Percentiles rank a stretch among this genome's conserved stretches.
Conservation (phyloP, 1,140 invertebrate species). For the Dendrolimus punctatus region DNA sequence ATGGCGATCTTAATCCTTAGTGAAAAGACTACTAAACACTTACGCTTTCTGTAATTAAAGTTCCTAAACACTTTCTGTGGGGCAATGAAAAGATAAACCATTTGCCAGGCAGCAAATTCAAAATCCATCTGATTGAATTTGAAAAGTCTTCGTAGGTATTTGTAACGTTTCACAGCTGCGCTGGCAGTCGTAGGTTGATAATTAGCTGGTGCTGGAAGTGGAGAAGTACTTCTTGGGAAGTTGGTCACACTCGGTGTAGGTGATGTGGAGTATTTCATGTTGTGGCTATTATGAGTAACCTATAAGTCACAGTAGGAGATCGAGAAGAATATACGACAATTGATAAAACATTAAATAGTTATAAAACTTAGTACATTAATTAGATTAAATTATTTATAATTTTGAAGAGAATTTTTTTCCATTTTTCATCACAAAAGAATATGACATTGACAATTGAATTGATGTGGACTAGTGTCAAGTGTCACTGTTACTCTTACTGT, state of each 20-base stretch:
- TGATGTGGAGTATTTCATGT: conserved; percentile 80
- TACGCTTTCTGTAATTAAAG: conserved; percentile 98
- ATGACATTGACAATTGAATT: too few relatives aligned
- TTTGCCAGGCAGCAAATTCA: conserved; percentile 99
- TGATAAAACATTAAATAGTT: too few relatives aligned
- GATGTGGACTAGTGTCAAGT: too few relatives aligned
- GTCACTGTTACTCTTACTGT: too few relatives aligned
- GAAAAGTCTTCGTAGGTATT: conserved; percentile 91
- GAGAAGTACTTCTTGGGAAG: conserved; percentile 71
- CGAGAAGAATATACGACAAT: too few relatives aligned
- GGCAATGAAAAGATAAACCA: conserved; percentile 95
- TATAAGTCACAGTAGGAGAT: too few relatives aligned
- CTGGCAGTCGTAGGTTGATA: conserved; percentile 82
- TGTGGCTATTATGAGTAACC: conserved; percentile 11
- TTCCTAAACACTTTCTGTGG: conserved; percentile 99
- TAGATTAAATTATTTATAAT: too few relatives aligned
- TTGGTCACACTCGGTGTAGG: conserved; percentile 70
- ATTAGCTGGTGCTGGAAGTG: conserved; percentile 74
- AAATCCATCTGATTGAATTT: conserved; percentile 99
- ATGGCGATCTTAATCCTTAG: too few relatives aligned
- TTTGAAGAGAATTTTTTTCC: too few relatives aligned
- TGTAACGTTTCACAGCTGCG: conserved; percentile 93
- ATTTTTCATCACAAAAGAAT: too few relatives aligned
- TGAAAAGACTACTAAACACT: conserved; percentile 44
- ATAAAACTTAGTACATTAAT: too few relatives aligned